Evolutionary conservation across 2,113 vertebrate species (phyloP).

Genomic region (Erythrocebus patas): DNA sequence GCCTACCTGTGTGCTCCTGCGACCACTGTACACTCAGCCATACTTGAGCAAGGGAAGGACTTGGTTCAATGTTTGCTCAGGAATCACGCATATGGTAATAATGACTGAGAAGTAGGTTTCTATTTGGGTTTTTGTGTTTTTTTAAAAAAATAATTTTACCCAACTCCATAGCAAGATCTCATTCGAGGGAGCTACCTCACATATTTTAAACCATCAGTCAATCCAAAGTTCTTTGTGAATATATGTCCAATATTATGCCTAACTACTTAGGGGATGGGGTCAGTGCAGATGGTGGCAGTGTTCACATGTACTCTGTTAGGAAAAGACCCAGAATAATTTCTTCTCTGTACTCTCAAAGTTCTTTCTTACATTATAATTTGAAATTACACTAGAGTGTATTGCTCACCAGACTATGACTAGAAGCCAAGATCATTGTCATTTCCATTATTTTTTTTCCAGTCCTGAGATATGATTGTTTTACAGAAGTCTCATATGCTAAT

Average conservation of each 20-base stretch:
- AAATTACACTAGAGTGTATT: not conserved
- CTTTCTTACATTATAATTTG: not conserved
- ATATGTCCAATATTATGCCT: not conserved
- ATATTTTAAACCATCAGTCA: not conserved
- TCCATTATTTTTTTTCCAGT: not conserved
- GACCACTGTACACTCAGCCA: not conserved
- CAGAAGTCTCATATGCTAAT: not conserved
- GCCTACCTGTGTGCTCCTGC: not conserved
- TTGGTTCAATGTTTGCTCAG: not conserved
- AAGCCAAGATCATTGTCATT: not conserved
- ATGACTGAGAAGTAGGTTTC: not conserved
- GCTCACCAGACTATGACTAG: not conserved
- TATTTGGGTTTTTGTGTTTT: not conserved
- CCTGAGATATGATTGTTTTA: not conserved
- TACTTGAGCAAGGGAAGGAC: not conserved
- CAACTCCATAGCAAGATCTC: not conserved
- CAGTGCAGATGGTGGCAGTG: not conserved
- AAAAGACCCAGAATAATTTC: not conserved
- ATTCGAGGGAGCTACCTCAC: not conserved
- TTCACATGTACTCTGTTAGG: not conserved
- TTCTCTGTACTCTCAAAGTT: not conserved
- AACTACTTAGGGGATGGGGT: not conserved
- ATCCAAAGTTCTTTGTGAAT: not conserved
- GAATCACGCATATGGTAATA: not conserved
- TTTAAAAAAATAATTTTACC: not conserved